Base-by-base conservation (phyloP, 2,888 invertebrate genomes). In the Lysandra coridon region DNA sequence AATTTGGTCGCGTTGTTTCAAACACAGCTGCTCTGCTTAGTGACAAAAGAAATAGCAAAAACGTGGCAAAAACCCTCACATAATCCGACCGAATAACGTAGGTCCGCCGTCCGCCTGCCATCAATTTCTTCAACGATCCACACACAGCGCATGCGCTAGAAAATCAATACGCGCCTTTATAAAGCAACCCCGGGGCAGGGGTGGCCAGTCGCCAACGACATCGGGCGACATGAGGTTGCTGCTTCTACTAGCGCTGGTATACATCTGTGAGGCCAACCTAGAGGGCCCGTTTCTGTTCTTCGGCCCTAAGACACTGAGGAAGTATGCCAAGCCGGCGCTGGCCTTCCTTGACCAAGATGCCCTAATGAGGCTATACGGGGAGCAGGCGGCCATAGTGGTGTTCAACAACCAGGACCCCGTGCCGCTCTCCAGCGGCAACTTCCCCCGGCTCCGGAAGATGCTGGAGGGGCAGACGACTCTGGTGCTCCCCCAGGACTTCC, bases 221-320 rank as follows among this genome's bases (percentile, higher is more conserved):
- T 33, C 17, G 4, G 75, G 40, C 44, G 57, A 10, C 40, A 79
- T 79, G 49, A 5, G 30, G 74, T 33, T 17, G 49, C 7, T 79
- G 62, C 44, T 62, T 44, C 2, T 79, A 6, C 17, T 79, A 2
- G 74, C 75, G 7, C 23, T 44, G 62, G 44, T 79, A 4, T 75
- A 62, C 10, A 79, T 49, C 30, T 75, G 79, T 44, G 30, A 75
- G 12, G 79, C 62, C 23, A 95, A 95, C 83, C 87, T 95, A 62
- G 95, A 95, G 87, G 96, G 96, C 0, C 96, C 96, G 0, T 96
- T 95, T 84, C 83, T 96, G 5, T 95, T 96, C 83, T 96, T 96
- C 88, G 96, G 96, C 0, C 95, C 95, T 4, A 92, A 94, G 76
- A 90, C 93, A 7, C 85, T 96, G 0, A 89, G 89, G 57, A 89